Percentiles rank a stretch among this genome's conserved stretches.
Evolutionary conservation across 2,113 vertebrate species (phyloP).

Genomic region (Solea senegalensis): DNA sequence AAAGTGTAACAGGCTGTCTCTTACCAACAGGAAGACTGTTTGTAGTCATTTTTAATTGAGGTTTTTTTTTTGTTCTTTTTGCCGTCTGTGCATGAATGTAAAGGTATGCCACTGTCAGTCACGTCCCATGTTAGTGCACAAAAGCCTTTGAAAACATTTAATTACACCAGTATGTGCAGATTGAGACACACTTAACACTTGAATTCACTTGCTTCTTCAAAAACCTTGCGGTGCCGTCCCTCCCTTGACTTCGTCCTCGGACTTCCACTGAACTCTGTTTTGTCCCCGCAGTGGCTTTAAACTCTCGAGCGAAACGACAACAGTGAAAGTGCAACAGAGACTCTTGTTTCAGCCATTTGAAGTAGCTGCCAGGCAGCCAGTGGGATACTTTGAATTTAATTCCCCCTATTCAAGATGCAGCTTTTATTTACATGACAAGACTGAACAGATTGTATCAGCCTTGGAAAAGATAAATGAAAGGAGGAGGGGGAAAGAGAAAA

Average conservation of each 20-base stretch:
- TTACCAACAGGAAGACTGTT: constrained; percentile 55
- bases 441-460: constrained; percentile 73
- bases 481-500: not conserved
- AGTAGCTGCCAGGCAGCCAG: constrained; percentile 78
- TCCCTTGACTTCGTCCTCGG: constrained; percentile 23
- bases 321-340: constrained; percentile 58
- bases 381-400: constrained; percentile 78
- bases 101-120: constrained; percentile 5
- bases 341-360: constrained; percentile 67
- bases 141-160: constrained; percentile 27
- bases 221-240: not conserved
- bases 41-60: constrained; percentile 48
- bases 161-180: constrained; percentile 40
- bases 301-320: constrained; percentile 49
- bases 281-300: constrained; percentile 53
- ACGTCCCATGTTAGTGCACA: not conserved
- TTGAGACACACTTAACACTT: constrained; percentile 15
- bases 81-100: constrained; percentile 16
- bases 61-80: constrained; percentile 32
- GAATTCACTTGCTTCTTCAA: constrained; percentile 35
- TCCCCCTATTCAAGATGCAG: constrained; percentile 72
- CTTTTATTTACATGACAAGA: constrained; percentile 81
- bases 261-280: constrained; percentile 40
- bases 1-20: constrained; percentile 66
- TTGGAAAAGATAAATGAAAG: constrained; percentile 66